Percentiles rank a stretch among this genome's conserved stretches.
These are phyloP conservation scores for Channa maculata DNA, from an alignment of 2,113 vertebrate genomes.

Conservation along the genomic window DNA sequence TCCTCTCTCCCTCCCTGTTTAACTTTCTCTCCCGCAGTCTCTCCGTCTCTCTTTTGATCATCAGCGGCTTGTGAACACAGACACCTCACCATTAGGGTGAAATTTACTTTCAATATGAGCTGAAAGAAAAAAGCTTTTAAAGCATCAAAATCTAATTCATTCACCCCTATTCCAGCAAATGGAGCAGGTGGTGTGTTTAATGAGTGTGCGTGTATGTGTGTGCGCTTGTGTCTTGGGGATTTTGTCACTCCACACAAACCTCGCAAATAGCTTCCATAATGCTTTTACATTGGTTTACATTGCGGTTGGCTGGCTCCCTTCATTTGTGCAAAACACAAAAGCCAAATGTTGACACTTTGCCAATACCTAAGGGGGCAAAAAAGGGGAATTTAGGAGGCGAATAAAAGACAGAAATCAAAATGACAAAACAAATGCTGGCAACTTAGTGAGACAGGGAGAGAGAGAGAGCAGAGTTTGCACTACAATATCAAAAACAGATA, in stretches of 20 bases:
- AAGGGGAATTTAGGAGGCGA: not conserved
- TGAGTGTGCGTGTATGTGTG: conserved; percentile 14
- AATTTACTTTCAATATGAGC: conserved; percentile 66
- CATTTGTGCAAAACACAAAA: conserved; percentile 43
- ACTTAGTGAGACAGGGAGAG: conserved; percentile 2
- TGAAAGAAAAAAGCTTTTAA: conserved; percentile 69
- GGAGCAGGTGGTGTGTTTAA: conserved; percentile 48
- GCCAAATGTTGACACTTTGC: conserved; percentile 28
- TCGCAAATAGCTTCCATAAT: conserved; percentile 45
- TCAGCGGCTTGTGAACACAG: conserved; percentile 47
- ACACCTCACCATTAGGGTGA: conserved; percentile 50
- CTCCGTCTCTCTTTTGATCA: conserved; percentile 13
- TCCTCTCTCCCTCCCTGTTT: conserved; percentile 2
- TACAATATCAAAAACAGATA: not conserved
- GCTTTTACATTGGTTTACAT: conserved; percentile 45
- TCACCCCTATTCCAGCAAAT: conserved; percentile 55
- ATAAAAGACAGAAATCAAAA: not conserved
- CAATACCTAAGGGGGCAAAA: not conserved
- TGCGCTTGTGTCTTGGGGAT: conserved; percentile 16
- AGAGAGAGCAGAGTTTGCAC: not conserved
- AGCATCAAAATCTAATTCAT: conserved; percentile 63
- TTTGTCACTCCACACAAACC: conserved; percentile 41
- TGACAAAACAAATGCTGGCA: not conserved
- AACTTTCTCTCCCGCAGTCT: not conserved
- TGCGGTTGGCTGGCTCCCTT: conserved; percentile 36